Conservation (phyloP, 2,113 vertebrate species). For the Pedetes capensis region DNA sequence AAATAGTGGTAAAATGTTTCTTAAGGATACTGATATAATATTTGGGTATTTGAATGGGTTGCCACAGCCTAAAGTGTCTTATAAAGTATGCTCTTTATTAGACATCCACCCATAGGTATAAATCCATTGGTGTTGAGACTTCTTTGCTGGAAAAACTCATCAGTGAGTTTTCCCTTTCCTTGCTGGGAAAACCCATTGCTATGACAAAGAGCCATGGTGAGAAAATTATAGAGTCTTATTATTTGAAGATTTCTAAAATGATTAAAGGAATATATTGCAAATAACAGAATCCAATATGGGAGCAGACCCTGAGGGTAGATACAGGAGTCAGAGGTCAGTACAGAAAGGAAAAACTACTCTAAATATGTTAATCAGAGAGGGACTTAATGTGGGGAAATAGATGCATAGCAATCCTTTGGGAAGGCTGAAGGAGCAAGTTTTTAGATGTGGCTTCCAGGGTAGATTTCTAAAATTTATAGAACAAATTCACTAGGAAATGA, state of each 20-base stretch:
- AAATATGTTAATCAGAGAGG: neutral
- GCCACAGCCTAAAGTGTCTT: neutral
- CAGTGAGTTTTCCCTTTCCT: neutral
- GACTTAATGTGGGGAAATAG: neutral
- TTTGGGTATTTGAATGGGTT: neutral
- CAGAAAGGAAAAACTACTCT: constrained; percentile 27
- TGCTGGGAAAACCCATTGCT: neutral
- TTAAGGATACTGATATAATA: neutral
- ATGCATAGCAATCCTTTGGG: neutral
- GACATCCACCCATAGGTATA: neutral
- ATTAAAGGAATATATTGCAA: neutral
- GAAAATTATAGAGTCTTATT: neutral
- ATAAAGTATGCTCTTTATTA: neutral
- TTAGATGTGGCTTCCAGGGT: neutral
- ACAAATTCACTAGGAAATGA: neutral
- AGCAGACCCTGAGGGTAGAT: neutral
- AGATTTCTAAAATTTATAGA: neutral
- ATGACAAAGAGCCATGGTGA: neutral
- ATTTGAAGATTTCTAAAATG: neutral
- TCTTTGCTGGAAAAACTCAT: neutral
- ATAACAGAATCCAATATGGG: neutral
- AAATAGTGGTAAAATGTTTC: neutral
- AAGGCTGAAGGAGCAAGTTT: neutral
- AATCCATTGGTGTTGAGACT: neutral
- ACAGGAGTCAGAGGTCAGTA: neutral